Conservation (phyloP, 1,140 invertebrate species). For the Nomia melanderi region DNA sequence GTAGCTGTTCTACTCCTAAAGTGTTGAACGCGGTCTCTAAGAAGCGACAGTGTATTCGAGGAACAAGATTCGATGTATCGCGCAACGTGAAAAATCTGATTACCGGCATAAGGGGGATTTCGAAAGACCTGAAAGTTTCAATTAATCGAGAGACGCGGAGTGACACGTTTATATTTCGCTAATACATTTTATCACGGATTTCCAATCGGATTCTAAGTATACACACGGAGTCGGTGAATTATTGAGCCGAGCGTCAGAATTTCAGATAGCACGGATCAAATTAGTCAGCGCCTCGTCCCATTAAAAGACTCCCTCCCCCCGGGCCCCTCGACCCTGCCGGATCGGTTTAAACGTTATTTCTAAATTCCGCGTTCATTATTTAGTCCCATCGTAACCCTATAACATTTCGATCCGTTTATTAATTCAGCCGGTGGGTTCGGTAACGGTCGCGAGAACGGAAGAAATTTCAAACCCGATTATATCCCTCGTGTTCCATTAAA, state of each 20-base stretch:
- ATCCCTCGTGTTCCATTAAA: no score
- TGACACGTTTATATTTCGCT: slow-evolving; percentile 12
- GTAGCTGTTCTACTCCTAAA: no score
- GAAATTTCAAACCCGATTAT: neutral
- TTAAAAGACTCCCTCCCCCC: slow-evolving; percentile 21
- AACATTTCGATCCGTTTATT: neutral
- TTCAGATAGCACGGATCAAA: slow-evolving; percentile 52
- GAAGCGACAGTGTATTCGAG: no score
- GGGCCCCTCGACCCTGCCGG: neutral
- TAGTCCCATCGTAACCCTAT: neutral
- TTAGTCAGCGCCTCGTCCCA: slow-evolving; percentile 58
- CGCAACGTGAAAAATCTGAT: no score
- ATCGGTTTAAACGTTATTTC: slow-evolving; percentile 28
- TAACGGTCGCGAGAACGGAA: neutral
- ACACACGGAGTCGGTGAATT: slow-evolving; percentile 46
- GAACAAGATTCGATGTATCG: no score
- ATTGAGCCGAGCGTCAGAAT: slow-evolving; percentile 64
- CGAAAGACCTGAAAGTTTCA: no score
- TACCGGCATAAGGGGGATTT: no score
- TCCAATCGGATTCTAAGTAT: slow-evolving; percentile 57
- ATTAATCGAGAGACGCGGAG: neutral
- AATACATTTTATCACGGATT: slow-evolving; percentile 44
- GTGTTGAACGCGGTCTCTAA: no score
- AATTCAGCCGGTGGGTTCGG: neutral
- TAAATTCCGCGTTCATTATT: slow-evolving; percentile 2